Conservation (phyloP, 2,113 vertebrate genomes). For the Brachionichthys hirsutus region DNA sequence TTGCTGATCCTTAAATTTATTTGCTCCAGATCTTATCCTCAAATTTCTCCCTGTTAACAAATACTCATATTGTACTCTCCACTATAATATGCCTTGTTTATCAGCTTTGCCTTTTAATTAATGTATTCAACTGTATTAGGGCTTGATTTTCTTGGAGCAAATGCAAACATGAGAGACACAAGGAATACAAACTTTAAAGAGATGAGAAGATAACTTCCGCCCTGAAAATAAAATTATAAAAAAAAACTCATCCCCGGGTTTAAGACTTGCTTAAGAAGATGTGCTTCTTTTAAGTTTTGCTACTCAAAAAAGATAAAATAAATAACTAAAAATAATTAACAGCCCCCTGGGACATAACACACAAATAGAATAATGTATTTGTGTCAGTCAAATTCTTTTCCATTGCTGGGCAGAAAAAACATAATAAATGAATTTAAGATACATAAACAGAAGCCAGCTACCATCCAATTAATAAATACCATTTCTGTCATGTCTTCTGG, state of each 20-base stretch:
- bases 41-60: slow-evolving; percentile 48
- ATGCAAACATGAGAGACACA: slow-evolving; percentile 42
- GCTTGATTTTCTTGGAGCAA: slow-evolving; percentile 56
- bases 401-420: slow-evolving; percentile 58
- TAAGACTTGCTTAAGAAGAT: slow-evolving; percentile 62
- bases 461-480: slow-evolving; percentile 69
- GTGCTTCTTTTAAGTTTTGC: slow-evolving; percentile 65
- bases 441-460: slow-evolving; percentile 63
- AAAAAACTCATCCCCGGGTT: slow-evolving; percentile 44
- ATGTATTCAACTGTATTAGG: slow-evolving; percentile 48
- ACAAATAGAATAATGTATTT: slow-evolving; percentile 77
- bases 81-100: slow-evolving; percentile 41
- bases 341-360: slow-evolving; percentile 62
- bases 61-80: slow-evolving; percentile 41
- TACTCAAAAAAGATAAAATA: slow-evolving; percentile 52
- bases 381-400: slow-evolving; percentile 69
- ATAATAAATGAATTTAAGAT: slow-evolving; percentile 72
- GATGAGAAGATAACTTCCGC: neutral
- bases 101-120: slow-evolving; percentile 57
- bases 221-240: neutral
- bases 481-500: slow-evolving; percentile 65
- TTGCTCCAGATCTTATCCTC: slow-evolving; percentile 56
- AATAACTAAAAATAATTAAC: slow-evolving; percentile 58
- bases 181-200: slow-evolving; percentile 42
- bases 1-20: slow-evolving; percentile 67